A percentile compares a stretch with the other conserved stretches of the same genome.
Evolutionary conservation across 2,113 vertebrate genomes (phyloP).

Genomic region (Phainopepla nitens): DNA sequence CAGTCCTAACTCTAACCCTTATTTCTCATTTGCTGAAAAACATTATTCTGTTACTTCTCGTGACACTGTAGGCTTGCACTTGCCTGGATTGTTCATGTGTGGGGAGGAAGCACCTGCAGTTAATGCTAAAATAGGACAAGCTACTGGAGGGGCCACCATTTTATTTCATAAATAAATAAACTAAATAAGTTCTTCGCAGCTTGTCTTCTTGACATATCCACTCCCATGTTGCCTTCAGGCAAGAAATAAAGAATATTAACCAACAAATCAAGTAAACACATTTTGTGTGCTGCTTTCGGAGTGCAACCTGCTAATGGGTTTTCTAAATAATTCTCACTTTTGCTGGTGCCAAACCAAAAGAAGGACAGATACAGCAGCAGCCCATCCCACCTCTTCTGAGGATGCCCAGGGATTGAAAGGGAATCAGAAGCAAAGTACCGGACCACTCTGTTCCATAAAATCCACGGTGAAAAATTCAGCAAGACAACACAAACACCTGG

Average conservation of each 20-base stretch:
- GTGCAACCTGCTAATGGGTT: not conserved
- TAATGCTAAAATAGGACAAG: not conserved
- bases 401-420: not conserved
- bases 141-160: not conserved
- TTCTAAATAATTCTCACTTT: not conserved
- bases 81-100: not conserved
- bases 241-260: not conserved
- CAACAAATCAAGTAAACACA: not conserved
- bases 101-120: not conserved
- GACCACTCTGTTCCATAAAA: not conserved
- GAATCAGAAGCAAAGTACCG: not conserved
- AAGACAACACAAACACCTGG: not conserved
- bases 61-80: not conserved
- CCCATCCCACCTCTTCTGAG: not conserved
- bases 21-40: not conserved
- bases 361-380: not conserved
- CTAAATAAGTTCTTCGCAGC: not conserved
- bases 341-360: not conserved
- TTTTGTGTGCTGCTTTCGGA: not conserved
- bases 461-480: rapidly evolving
- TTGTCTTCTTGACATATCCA: not conserved
- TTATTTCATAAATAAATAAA: not conserved
- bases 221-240: not conserved
- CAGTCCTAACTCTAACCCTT: not conserved
- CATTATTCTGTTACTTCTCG: not conserved